Evolutionary conservation across 2,113 vertebrate genomes (phyloP).

Genomic region (Sylvietta virens): DNA sequence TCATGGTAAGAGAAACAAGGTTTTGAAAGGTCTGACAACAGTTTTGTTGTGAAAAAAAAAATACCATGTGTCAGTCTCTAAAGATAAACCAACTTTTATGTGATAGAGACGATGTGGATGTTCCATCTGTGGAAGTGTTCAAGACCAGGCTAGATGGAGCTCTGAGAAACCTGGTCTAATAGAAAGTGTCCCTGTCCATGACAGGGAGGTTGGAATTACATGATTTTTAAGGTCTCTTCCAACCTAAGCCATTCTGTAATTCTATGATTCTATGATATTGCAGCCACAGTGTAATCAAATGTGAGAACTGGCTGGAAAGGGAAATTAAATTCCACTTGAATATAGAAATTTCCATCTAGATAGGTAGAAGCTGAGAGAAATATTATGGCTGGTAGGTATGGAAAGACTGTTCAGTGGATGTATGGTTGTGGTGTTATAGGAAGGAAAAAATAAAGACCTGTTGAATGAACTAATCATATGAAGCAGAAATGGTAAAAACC

Average conservation of each 20-base stretch:
- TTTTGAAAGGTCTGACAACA: neutral
- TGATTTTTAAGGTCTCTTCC: neutral
- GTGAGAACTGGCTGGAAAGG: neutral
- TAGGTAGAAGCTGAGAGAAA: neutral
- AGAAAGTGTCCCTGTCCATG: neutral
- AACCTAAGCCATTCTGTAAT: neutral
- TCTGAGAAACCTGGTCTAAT: neutral
- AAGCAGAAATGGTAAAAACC: neutral
- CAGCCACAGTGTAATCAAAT: neutral
- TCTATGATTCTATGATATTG: neutral
- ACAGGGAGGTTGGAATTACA: neutral
- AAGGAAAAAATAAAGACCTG: neutral
- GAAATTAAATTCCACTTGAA: neutral
- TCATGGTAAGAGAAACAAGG: neutral
- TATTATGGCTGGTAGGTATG: too few relatives aligned
- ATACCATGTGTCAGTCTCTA: neutral
- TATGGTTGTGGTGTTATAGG: neutral
- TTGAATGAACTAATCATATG: neutral
- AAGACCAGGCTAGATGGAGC: neutral
- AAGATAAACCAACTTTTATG: neutral
- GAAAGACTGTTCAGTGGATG: neutral
- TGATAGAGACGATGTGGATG: fast-evolving
- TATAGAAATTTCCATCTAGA: neutral
- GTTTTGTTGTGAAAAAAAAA: neutral
- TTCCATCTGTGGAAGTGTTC: neutral